Base-by-base conservation (phyloP, 2,797 vertebrate genomes). In the Microctenopoma lineatum region DNA sequence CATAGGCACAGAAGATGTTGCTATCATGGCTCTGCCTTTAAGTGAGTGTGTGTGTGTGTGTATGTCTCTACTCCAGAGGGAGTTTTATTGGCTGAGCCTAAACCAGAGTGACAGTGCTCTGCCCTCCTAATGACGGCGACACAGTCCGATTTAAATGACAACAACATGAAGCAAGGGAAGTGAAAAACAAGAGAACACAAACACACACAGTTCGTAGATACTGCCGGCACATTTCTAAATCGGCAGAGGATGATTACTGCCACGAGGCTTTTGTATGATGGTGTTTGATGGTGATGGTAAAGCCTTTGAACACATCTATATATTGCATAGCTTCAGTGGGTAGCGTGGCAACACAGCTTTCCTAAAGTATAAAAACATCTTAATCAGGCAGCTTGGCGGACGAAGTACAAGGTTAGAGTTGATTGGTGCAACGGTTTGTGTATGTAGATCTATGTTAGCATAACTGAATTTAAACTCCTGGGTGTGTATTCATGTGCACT, bases 131-230 rank as follows among this genome's bases (percentile, higher is more conserved):
- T 89, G 76, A 87, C 77, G 81, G 86, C 70, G 48, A 75, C 79
- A 80, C 45, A 60, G 77, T 87, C 75, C 74, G 71, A 83, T 87
- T 89, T 63, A 90, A 85, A 86, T 86, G 76, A 87, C 83, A 82
- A 74, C 70, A 85, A 75, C 79, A 80, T 66, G 64, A 81, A 75
- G 67, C 63, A 61, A 57, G 75, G 55, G 63, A 66, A 77, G 44
- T 56, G 75, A 73, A 21, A 75, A 56, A 70, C 72, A 54, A 70
- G 45, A 80, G 66, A 81, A 72, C 80, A 87, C 84, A 72, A 79
- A 87, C 84, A 85, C 59, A 67, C 7, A 47, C 36, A n/a, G 75
- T 67, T 77, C 67, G 75, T 77, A 77, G 75, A 54, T 73, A 42
- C 60, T 36, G 75, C 65, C 72, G 77, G 60, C 62, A 70, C 70